phyloP scores from a whole-genome alignment of 2,113 vertebrate species.

The Hoplias malabaricus region DNA sequence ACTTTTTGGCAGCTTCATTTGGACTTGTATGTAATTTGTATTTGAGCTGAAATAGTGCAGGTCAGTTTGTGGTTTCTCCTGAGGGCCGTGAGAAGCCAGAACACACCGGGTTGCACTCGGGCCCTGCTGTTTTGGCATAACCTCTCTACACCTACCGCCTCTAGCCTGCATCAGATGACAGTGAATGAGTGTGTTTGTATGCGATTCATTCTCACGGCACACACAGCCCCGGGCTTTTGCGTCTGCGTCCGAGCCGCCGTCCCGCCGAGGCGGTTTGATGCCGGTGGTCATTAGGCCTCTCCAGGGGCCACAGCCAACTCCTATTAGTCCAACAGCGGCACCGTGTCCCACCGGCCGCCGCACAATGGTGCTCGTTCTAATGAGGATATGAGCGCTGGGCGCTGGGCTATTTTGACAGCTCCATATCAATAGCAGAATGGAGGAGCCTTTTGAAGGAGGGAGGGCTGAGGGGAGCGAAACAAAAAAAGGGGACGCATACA shows the following conservation, averaged over 20 bases:
- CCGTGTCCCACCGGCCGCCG: constrained; percentile 46
- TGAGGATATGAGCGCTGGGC: constrained; percentile 54
- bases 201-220: constrained; percentile 16
- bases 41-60: background rate
- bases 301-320: constrained; percentile 55
- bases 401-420: constrained; percentile 41
- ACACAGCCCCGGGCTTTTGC: constrained; percentile 31
- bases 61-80: background rate
- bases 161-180: background rate
- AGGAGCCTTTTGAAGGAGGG: constrained; percentile 8
- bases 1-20: too few relatives aligned
- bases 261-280: constrained; percentile 43
- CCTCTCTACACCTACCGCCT: background rate
- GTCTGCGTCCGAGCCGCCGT: constrained; percentile 44
- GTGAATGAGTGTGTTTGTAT: background rate
- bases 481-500: constrained; percentile 43
- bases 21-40: background rate
- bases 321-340: constrained; percentile 55
- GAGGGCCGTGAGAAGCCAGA: background rate
- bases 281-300: constrained; percentile 57
- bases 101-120: background rate
- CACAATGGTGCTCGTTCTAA: constrained; percentile 62
- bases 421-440: constrained; percentile 49
- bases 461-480: constrained; percentile 25
- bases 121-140: background rate